Evolutionary conservation across 2,113 vertebrate genomes (phyloP).

Genomic region (Labrus mixtus): DNA sequence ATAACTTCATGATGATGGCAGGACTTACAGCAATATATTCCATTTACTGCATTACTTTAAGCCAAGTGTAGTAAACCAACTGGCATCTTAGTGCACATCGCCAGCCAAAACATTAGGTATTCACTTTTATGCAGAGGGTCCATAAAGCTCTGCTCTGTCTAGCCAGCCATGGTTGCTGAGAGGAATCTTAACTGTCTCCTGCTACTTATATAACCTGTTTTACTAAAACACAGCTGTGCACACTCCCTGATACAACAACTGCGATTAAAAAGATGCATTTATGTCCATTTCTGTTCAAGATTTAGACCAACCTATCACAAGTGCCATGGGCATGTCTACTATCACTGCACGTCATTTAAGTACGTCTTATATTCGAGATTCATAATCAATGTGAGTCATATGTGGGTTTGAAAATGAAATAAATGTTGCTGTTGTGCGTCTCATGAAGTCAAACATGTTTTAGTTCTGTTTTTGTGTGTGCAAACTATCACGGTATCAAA

Average conservation of each 20-base stretch:
- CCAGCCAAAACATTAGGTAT: conserved; percentile 18
- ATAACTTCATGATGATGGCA: neutral
- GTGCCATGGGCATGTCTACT: neutral
- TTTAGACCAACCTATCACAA: neutral
- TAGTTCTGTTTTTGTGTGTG: neutral
- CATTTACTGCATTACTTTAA: neutral
- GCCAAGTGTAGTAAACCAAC: neutral
- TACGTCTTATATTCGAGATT: neutral
- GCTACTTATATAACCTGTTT: conserved; percentile 62
- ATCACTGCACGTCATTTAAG: neutral
- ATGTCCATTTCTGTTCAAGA: neutral
- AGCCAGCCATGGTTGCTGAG: conserved; percentile 21
- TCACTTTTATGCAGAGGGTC: conserved; percentile 35
- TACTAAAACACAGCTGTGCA: conserved; percentile 1
- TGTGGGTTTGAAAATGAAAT: neutral
- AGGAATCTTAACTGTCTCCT: conserved; percentile 48
- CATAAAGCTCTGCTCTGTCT: conserved; percentile 6
- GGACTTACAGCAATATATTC: neutral
- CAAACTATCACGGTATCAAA: neutral
- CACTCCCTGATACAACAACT: conserved; percentile 4
- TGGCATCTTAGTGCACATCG: neutral
- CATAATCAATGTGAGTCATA: neutral
- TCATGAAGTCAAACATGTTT: neutral
- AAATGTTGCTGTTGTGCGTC: neutral
- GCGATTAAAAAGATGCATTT: neutral